Percentiles rank a stretch among this genome's conserved stretches.
Evolutionary conservation across 2,888 invertebrate genomes (phyloP).

Genomic region (Tipula vernalis): DNA sequence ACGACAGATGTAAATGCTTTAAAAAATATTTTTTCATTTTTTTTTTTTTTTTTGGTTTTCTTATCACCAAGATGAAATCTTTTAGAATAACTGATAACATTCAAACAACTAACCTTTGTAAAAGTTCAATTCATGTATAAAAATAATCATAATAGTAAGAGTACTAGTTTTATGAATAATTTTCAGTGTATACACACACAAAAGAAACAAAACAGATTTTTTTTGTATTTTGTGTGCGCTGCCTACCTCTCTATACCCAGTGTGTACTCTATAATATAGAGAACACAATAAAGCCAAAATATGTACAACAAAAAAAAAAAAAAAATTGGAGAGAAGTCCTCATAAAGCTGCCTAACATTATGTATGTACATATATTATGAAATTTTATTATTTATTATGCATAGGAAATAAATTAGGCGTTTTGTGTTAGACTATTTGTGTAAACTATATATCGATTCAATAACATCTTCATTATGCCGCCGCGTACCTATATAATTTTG

Average conservation of each 20-base stretch:
- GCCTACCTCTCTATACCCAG: not conserved
- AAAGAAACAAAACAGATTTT: not conserved
- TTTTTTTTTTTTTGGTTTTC: not conserved
- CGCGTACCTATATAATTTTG: not conserved
- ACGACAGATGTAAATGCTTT: slow-evolving; percentile 4
- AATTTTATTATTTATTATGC: not conserved
- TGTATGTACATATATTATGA: not conserved
- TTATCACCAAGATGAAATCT: not conserved
- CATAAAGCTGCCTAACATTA: not conserved
- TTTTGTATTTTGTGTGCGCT: not conserved
- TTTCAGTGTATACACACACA: not conserved
- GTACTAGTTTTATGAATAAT: not conserved
- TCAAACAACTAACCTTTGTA: slow-evolving; percentile 4
- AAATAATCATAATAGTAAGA: slow-evolving; percentile 4
- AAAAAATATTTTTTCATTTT: not conserved
- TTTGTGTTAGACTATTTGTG: not conserved
- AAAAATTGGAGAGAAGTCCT: not conserved
- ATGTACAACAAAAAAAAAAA: not conserved
- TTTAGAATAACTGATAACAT: not conserved
- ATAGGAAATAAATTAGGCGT: not conserved
- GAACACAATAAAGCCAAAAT: not conserved
- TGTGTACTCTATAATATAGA: not conserved
- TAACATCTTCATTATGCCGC: not conserved
- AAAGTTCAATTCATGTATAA: not conserved
- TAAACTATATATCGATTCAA: not conserved